phyloP scores from a whole-genome alignment of 2,888 invertebrate genomes.

The Plebejus argus region DNA sequence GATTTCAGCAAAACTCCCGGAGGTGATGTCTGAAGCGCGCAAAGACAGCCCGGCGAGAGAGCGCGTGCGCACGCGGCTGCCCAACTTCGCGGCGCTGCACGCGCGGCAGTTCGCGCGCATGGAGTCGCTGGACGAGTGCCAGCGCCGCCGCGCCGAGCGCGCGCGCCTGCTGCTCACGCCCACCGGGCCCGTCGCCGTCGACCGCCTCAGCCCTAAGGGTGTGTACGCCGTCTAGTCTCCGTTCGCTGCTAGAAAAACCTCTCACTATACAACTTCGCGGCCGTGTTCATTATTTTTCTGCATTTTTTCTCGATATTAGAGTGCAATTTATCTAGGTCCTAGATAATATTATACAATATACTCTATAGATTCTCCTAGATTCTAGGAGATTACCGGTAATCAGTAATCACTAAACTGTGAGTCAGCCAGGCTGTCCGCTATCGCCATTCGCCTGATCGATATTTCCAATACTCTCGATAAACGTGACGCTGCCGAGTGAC shows the following conservation, averaged over 20 bases:
- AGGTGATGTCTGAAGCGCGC: slow-evolving; percentile 50
- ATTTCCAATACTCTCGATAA: background rate
- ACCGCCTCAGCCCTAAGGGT: slow-evolving; percentile 62
- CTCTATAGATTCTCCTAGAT: no score
- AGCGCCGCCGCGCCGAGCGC: slow-evolving; percentile 68
- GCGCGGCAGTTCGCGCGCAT: slow-evolving; percentile 83
- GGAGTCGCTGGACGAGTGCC: slow-evolving; percentile 84
- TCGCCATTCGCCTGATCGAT: background rate
- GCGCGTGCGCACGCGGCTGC: slow-evolving; percentile 78
- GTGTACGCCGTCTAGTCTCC: background rate
- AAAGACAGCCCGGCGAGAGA: slow-evolving; percentile 41
- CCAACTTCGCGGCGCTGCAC: slow-evolving; percentile 86
- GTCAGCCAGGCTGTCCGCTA: background rate
- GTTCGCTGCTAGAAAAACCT: background rate
- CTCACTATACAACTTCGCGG: background rate
- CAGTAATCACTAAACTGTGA: background rate
- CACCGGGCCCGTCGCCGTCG: slow-evolving; percentile 50
- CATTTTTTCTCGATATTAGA: no score
- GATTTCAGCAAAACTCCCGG: slow-evolving; percentile 46
- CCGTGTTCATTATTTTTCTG: no score
- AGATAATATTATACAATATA: no score
- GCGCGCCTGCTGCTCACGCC: slow-evolving; percentile 69
- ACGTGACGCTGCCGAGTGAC: background rate
- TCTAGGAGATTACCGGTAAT: background rate
- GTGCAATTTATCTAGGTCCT: no score